Percentiles rank a stretch among this genome's conserved stretches.
Conservation (phyloP, 2,888 invertebrate genomes). For the Dolichopus griseipennis region DNA sequence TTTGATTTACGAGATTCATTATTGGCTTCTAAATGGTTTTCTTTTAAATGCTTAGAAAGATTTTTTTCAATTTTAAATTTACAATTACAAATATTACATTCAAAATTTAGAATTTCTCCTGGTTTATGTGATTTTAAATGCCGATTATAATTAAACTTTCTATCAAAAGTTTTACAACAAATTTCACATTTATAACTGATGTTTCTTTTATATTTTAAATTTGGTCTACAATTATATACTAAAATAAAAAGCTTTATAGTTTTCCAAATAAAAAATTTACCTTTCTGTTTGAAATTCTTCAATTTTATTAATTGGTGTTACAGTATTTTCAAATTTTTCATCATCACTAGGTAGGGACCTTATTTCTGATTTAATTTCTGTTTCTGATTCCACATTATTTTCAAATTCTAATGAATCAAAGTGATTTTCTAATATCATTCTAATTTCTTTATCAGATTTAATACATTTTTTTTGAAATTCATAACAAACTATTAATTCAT, state of each 20-base stretch:
- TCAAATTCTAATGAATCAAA: too few species aligned
- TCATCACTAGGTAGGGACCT: too few species aligned
- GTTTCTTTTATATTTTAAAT: background rate
- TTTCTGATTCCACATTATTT: too few species aligned
- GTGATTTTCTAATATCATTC: too few species aligned
- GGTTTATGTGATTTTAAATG: slow-evolving; percentile 13
- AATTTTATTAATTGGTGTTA: too few species aligned
- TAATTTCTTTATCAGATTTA: slow-evolving; percentile 40
- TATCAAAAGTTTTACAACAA: background rate
- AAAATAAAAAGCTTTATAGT: too few species aligned
- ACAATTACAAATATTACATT: slow-evolving; percentile 28
- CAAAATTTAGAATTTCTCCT: slow-evolving; percentile 27
- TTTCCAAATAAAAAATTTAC: too few species aligned
- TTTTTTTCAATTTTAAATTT: slow-evolving; percentile 30
- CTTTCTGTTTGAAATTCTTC: too few species aligned
- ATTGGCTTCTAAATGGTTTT: slow-evolving; percentile 27
- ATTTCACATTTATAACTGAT: background rate
- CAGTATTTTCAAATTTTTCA: too few species aligned
- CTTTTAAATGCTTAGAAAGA: slow-evolving; percentile 29
- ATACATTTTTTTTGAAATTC: slow-evolving; percentile 46
- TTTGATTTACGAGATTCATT: too few species aligned
- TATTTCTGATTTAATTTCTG: too few species aligned
- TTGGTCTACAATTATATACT: background rate
- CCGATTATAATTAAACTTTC: background rate
- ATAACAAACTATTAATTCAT: slow-evolving; percentile 46